A percentile compares a stretch with the other conserved stretches of the same genome.
These are phyloP conservation scores for Pantherophis guttatus DNA, from an alignment of 2,113 vertebrate species.

Conservation along the genomic window DNA sequence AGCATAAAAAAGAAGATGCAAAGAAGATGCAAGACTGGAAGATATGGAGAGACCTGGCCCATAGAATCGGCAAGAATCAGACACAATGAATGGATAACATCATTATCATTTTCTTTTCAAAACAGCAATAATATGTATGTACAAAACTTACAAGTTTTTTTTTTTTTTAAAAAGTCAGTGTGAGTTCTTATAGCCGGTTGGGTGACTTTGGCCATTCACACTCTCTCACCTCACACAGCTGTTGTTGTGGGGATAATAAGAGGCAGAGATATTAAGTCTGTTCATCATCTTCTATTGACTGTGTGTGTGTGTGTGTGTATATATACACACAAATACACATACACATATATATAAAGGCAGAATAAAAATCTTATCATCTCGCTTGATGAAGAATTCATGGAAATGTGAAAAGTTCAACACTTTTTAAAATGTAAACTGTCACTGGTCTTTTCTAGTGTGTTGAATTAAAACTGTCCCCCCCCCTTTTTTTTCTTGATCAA, in stretches of 20 bases:
- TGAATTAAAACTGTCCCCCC: background rate
- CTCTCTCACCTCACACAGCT: background rate
- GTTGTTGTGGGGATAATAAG: background rate
- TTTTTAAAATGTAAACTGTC: background rate
- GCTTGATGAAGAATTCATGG: background rate
- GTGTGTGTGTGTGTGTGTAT: background rate
- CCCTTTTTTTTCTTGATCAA: background rate
- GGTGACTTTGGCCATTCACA: background rate
- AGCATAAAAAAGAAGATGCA: too few species aligned
- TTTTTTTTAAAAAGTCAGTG: background rate
- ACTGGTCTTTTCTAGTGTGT: background rate
- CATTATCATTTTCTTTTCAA: background rate
- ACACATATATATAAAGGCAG: background rate
- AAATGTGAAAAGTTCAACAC: background rate
- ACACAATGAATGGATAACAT: too few species aligned
- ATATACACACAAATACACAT: background rate
- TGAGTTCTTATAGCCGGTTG: background rate
- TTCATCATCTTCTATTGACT: background rate
- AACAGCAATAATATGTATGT: background rate
- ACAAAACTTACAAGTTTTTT: background rate
- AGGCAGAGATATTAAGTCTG: background rate
- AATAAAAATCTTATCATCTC: background rate
- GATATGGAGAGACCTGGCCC: too few species aligned
- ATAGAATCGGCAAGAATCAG: too few species aligned
- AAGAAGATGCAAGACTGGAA: too few species aligned